Evolutionary conservation across 2,888 invertebrate species (phyloP).

Genomic region (Polyommatus iphigenia): DNA sequence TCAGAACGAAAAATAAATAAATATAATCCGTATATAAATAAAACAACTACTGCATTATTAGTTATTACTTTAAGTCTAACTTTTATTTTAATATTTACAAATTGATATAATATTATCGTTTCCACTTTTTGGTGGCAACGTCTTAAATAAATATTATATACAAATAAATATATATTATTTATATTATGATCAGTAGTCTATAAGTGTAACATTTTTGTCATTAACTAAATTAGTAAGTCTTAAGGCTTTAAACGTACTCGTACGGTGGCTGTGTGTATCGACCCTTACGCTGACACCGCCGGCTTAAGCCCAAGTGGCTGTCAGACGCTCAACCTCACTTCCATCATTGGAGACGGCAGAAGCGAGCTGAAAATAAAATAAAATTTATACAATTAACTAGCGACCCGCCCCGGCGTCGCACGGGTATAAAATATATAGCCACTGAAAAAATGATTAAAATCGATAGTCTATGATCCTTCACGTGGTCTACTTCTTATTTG

Average conservation of each 20-base stretch:
- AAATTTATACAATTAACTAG: too few species aligned
- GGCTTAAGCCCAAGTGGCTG: slow-evolving; percentile 44
- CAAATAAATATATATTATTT: slow-evolving; percentile 20
- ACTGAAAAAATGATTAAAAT: too few species aligned
- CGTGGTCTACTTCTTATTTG: too few species aligned
- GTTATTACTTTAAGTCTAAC: background rate
- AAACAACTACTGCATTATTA: background rate
- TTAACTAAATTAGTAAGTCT: slow-evolving; percentile 13
- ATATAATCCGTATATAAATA: background rate
- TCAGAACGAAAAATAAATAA: background rate
- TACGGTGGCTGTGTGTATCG: slow-evolving; percentile 40
- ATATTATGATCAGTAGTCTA: background rate
- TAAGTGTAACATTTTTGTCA: background rate
- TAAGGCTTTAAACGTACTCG: slow-evolving; percentile 28
- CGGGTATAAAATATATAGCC: too few species aligned
- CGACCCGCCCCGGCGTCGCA: too few species aligned
- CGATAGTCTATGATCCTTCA: too few species aligned
- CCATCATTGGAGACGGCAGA: slow-evolving; percentile 64
- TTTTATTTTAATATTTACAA: slow-evolving; percentile 11
- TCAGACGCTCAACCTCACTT: slow-evolving; percentile 64
- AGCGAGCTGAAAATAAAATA: slow-evolving; percentile 56
- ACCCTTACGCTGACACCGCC: slow-evolving; percentile 36
- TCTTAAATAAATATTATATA: slow-evolving; percentile 7
- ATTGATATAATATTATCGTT: background rate
- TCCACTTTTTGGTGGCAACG: background rate